phyloP scores from a whole-genome alignment of 2,797 vertebrate species.

The Lophura swinhoii region DNA sequence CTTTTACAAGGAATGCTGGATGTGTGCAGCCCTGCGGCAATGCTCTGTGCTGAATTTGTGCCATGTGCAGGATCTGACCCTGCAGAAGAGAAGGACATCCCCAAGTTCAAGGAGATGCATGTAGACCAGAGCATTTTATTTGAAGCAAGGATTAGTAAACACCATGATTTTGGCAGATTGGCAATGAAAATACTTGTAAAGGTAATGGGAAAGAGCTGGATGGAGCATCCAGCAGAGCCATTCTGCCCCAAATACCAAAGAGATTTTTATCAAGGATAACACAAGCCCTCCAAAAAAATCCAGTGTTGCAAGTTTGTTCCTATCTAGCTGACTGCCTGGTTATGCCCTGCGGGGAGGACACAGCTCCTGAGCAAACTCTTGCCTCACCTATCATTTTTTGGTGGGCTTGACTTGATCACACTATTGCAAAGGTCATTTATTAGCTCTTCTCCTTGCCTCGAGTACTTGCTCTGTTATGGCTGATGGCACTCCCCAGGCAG shows the following conservation, averaged over 20 bases:
- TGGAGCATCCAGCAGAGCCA: not conserved
- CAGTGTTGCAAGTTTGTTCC: slow-evolving; percentile 47
- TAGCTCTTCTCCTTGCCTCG: not conserved
- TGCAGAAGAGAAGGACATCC: not conserved
- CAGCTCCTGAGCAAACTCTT: not conserved
- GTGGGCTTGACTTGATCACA: not conserved
- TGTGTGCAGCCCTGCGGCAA: not conserved
- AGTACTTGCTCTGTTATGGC: not conserved
- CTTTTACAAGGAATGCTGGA: not conserved
- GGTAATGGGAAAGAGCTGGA: not conserved
- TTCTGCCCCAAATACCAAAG: slow-evolving; percentile 36
- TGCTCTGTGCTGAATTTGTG: not conserved
- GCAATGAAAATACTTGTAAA: not conserved
- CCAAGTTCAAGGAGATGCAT: not conserved
- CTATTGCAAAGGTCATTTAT: not conserved
- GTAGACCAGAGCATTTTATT: not conserved
- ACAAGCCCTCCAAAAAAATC: slow-evolving; percentile 47
- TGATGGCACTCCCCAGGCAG: not conserved
- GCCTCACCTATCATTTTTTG: slow-evolving; percentile 19
- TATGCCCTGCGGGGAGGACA: not conserved
- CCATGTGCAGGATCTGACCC: not conserved
- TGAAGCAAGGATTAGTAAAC: not conserved
- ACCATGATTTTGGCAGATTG: not conserved
- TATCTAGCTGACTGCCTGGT: not conserved
- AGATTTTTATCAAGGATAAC: slow-evolving; percentile 49